phyloP scores from a whole-genome alignment of 2,113 vertebrate genomes.

The Marmota monax region DNA sequence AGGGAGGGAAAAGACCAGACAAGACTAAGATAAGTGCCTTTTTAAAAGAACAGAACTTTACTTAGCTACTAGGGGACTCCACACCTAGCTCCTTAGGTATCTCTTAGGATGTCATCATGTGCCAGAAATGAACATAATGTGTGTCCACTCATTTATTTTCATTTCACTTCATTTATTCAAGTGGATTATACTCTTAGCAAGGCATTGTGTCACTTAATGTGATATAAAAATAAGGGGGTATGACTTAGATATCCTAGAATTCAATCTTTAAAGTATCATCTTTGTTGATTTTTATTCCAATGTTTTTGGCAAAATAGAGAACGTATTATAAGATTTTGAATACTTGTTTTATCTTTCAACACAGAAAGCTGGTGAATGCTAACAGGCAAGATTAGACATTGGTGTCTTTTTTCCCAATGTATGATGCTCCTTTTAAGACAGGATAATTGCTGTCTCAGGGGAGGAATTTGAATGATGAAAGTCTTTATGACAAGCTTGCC shows the following conservation, averaged over 20 bases:
- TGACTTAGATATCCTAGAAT: background rate
- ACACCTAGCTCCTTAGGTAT: background rate
- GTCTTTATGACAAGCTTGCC: constrained; percentile 81
- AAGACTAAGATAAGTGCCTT: background rate
- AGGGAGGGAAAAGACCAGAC: background rate
- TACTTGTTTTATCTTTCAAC: constrained; percentile 80
- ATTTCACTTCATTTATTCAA: background rate
- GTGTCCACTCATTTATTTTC: background rate
- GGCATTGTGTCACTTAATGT: background rate
- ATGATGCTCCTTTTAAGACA: constrained; percentile 81
- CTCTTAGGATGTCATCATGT: background rate
- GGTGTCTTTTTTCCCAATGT: constrained; percentile 71
- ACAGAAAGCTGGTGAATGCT: constrained; percentile 75
- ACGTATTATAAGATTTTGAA: constrained; percentile 50
- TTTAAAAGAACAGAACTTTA: constrained; percentile 29
- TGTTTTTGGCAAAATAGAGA: constrained; percentile 45
- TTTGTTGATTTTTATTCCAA: constrained; percentile 48
- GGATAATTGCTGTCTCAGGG: constrained; percentile 85
- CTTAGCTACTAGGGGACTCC: background rate
- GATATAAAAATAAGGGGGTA: background rate
- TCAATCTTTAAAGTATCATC: constrained; percentile 8
- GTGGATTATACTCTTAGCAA: background rate
- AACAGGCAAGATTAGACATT: constrained; percentile 82
- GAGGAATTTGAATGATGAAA: constrained; percentile 86
- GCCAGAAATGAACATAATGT: background rate